phyloP scores from a whole-genome alignment of 2,888 invertebrate species.

The Pyrgus malvae region DNA sequence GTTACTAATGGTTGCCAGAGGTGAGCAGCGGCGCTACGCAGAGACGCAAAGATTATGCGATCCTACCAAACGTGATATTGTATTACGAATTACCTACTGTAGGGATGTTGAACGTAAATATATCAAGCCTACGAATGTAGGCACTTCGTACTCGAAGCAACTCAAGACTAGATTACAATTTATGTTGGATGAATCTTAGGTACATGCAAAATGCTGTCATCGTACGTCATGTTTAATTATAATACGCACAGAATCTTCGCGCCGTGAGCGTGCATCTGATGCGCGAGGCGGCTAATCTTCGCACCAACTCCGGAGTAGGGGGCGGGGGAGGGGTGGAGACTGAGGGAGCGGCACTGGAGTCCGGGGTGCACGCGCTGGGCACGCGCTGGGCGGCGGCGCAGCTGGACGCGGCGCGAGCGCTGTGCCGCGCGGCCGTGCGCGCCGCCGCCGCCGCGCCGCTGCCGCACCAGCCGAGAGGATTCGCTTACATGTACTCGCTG shows the following conservation, averaged over 20 bases:
- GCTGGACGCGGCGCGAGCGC: slow-evolving; percentile 88
- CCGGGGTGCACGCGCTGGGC: slow-evolving; percentile 88
- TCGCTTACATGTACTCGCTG: slow-evolving; percentile 86
- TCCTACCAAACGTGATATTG: too few relatives aligned
- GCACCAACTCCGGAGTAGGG: slow-evolving; percentile 74
- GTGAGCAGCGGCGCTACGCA: too few relatives aligned
- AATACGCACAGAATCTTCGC: slow-evolving; percentile 92
- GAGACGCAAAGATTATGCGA: too few relatives aligned
- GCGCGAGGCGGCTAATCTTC: slow-evolving; percentile 59
- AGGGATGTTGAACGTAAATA: too few relatives aligned
- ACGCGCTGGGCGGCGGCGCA: slow-evolving; percentile 92
- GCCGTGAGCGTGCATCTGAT: slow-evolving; percentile 92
- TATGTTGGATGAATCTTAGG: too few relatives aligned
- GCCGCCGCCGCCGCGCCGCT: slow-evolving; percentile 86
- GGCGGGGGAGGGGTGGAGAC: slow-evolving; percentile 82
- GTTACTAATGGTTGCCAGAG: too few relatives aligned
- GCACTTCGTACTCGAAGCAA: too few relatives aligned
- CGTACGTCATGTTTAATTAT: too few relatives aligned
- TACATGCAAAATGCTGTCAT: too few relatives aligned
- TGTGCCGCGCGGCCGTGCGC: slow-evolving; percentile 88
- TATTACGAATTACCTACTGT: too few relatives aligned
- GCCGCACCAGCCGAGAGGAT: slow-evolving; percentile 88
- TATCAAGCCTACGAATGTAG: too few relatives aligned
- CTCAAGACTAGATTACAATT: too few relatives aligned
- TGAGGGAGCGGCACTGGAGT: slow-evolving; percentile 41